Evolutionary conservation across 2,113 vertebrate genomes (phyloP).

Genomic region (Stictonetta naevosa): DNA sequence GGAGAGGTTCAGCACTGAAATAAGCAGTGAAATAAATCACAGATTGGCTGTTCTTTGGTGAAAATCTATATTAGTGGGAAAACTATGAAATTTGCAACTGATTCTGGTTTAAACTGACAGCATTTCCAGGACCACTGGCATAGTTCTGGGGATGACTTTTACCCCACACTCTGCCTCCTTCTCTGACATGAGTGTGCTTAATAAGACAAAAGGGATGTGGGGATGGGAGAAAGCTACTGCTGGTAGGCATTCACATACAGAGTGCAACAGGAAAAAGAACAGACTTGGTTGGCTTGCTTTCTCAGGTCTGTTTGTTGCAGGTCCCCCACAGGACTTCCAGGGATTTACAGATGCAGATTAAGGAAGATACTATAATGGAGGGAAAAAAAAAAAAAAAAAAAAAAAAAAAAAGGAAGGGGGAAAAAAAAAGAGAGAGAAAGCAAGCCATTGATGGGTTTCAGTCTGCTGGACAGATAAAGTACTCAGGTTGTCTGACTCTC

Average conservation of each 20-base stretch:
- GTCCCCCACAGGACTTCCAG: not conserved
- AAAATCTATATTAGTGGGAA: not conserved
- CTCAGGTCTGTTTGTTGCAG: not conserved
- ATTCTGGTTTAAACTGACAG: not conserved
- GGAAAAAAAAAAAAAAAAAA: too few species aligned
- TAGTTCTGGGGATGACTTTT: not conserved
- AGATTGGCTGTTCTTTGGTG: not conserved
- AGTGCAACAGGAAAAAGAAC: too few species aligned
- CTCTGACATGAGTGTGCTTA: not conserved
- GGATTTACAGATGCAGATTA: not conserved
- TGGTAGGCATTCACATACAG: not conserved
- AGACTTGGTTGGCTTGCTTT: not conserved
- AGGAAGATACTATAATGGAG: not conserved
- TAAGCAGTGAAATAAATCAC: not conserved
- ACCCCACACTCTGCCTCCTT: not conserved
- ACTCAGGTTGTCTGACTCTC: not conserved
- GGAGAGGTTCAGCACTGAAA: not conserved
- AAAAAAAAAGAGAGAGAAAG: too few species aligned
- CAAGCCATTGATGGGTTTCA: too few species aligned
- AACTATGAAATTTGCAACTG: not conserved
- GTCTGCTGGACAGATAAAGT: too few species aligned
- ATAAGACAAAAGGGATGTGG: too few species aligned
- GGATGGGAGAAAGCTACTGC: not conserved
- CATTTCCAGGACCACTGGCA: not conserved
- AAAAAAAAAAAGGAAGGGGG: not conserved